A percentile compares a stretch with the other conserved stretches of the same genome.
Evolutionary conservation across 2,888 invertebrate species (phyloP).

Genomic region (Tachina grossa): DNA sequence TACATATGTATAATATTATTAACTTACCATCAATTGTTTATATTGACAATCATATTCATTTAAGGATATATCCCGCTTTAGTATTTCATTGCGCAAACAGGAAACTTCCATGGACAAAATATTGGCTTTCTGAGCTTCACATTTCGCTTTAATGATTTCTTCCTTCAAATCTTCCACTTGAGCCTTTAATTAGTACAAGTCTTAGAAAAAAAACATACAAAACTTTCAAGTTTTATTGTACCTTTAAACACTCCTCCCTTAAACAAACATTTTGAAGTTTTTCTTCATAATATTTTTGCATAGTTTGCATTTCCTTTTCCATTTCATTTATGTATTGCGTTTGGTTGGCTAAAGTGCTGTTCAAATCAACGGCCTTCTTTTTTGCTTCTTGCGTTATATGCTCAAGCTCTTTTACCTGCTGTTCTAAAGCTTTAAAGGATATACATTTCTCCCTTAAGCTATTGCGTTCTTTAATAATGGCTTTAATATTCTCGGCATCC

Average conservation of each 20-base stretch:
- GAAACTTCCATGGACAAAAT: slow-evolving; percentile 75
- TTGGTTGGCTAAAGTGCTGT: slow-evolving; percentile 71
- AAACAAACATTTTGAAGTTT: slow-evolving; percentile 73
- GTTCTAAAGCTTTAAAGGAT: slow-evolving; percentile 70
- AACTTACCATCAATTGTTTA: slow-evolving; percentile 76
- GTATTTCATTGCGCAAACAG: slow-evolving; percentile 75
- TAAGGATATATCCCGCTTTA: slow-evolving; percentile 75
- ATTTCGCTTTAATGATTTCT: slow-evolving; percentile 73
- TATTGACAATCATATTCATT: slow-evolving; percentile 77
- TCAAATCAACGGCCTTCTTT: slow-evolving; percentile 67
- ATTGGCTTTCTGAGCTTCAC: slow-evolving; percentile 73
- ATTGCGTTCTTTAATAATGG: slow-evolving; percentile 77
- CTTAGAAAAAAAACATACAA: not conserved
- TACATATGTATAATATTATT: not conserved
- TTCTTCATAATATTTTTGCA: slow-evolving; percentile 77
- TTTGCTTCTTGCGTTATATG: slow-evolving; percentile 71
- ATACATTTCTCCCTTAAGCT: slow-evolving; percentile 75
- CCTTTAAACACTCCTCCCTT: slow-evolving; percentile 74
- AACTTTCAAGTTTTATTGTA: not conserved
- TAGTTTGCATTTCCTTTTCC: slow-evolving; percentile 75
- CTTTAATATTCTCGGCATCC: slow-evolving; percentile 75
- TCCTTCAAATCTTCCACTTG: slow-evolving; percentile 73
- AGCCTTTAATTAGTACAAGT: slow-evolving; percentile 53
- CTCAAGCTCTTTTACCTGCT: slow-evolving; percentile 72
- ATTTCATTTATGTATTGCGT: slow-evolving; percentile 73